Percentiles rank a stretch among this genome's conserved stretches.
phyloP scores from a whole-genome alignment of 2,113 vertebrate genomes.

The Psophia crepitans region DNA sequence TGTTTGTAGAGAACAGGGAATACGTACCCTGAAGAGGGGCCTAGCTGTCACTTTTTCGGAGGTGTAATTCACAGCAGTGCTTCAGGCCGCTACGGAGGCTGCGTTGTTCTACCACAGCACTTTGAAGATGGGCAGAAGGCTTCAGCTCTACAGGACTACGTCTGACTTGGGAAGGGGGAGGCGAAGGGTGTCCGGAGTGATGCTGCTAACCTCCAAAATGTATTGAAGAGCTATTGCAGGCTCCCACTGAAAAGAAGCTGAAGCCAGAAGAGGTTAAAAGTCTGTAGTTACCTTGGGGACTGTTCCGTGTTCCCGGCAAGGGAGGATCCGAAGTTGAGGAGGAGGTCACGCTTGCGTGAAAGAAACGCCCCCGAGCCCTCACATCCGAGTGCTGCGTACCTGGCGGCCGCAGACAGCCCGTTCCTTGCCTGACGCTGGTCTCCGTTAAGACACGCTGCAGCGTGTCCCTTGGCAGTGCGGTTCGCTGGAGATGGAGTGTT shows the following conservation, averaged over 20 bases:
- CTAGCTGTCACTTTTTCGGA: neutral
- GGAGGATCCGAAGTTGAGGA: neutral
- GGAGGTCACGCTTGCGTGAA: neutral
- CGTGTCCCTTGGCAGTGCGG: neutral
- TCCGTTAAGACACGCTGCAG: rapidly evolving
- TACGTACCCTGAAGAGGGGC: neutral
- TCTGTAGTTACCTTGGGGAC: neutral
- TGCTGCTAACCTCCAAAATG: too few species aligned
- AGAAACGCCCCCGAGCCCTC: neutral
- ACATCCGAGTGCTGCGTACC: neutral
- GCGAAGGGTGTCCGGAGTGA: neutral
- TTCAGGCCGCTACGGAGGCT: neutral
- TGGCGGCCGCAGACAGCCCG: neutral
- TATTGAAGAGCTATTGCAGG: neutral
- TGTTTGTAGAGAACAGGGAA: neutral
- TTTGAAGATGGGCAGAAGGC: neutral
- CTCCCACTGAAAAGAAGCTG: neutral
- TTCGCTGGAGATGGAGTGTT: neutral
- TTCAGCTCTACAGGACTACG: neutral
- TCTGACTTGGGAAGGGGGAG: neutral
- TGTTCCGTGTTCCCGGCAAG: neutral
- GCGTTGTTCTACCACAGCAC: neutral
- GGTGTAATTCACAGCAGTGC: neutral
- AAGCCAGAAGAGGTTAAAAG: neutral
- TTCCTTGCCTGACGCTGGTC: neutral